Evolutionary conservation across 2,888 invertebrate genomes (phyloP), one percentile per base, ranked within the genome.

Genomic region (Cephus spinipes): DNA sequence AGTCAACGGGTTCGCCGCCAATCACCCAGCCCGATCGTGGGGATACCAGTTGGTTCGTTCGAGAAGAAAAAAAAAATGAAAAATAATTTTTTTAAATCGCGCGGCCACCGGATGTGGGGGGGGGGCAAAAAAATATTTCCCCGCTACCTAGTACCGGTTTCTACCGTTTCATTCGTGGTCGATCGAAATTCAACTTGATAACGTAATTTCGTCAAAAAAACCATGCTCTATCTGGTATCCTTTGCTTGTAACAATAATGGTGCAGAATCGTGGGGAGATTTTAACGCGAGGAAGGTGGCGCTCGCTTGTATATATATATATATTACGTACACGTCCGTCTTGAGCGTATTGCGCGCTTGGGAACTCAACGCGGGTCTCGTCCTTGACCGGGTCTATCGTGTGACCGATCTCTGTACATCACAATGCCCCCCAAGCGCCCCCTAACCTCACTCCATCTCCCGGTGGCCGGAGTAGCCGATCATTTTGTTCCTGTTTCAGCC

Each of bases 361-460:
- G 90, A 91, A 88, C 89, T 84, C 87, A 86, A 85, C 86, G 84
- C 84, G 85, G 83, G 85, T 85, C 87, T 87, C 89, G 91, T 90
- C 91, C 91, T 91, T 91, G 91, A 90, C 91, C 90, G 87, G 89
- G 86, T 89, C 88, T 91, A 91, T 91, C 90, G 90, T 91, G 91
- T 89, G 90, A 91, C 90, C 89, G 89, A 91, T 91, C 91, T 90
- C 85, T 79, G 87, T 84, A 83, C 89, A 90, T 89, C 90, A 89
- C 89, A 91, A 90, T 90, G 86, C 88, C 82, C 83, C 71, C 74
- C 6, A 31, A 33, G 81, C 81, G 81, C 85, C 85, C 82, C 85
- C 81, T 81, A 83, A 85, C 82, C 84, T 79, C 81, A 80, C 78
- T 81, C 82, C 83, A 81, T 81, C 80, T 79, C 83, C 80, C 83